A percentile compares a stretch with the other conserved stretches of the same genome.
These are phyloP conservation scores for Dolichotis patagonum DNA, from an alignment of 2,113 vertebrate genomes.

Conservation along the genomic window DNA sequence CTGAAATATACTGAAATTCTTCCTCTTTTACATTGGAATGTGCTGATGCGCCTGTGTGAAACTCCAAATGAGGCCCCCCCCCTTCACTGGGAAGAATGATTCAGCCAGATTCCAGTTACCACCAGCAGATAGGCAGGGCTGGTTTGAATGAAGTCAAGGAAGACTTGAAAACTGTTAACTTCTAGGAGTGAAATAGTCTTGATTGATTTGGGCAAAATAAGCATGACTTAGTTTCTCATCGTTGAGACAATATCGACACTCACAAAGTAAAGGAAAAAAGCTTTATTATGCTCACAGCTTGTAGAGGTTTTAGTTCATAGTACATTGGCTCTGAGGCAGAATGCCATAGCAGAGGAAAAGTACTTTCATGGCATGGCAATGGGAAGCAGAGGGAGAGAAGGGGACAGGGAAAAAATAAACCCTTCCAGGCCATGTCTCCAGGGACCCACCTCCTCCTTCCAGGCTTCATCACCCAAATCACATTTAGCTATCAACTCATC, in stretches of 20 bases:
- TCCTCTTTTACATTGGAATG: conserved; percentile 13
- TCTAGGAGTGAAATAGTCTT: not conserved
- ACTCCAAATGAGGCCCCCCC: not conserved
- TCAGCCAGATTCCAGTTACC: not conserved
- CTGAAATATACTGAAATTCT: not conserved
- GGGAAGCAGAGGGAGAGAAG: not conserved
- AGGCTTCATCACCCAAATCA: not conserved
- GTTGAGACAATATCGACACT: not conserved
- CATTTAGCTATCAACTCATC: not conserved
- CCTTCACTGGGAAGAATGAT: not conserved
- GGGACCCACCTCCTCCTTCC: not conserved
- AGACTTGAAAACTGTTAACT: not conserved
- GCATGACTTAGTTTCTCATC: not conserved
- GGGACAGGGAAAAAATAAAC: not conserved
- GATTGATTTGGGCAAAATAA: not conserved
- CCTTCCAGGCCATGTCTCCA: not conserved
- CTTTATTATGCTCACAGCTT: not conserved
- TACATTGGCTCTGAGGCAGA: not conserved
- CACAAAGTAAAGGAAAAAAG: not conserved
- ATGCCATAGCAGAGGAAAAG: not conserved
- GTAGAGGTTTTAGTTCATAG: not conserved
- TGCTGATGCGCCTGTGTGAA: not conserved
- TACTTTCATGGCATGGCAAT: not conserved
- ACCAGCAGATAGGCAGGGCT: not conserved
- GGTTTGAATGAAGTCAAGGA: not conserved